phyloP scores from a whole-genome alignment of 2,113 vertebrate genomes.

The Numenius arquata region DNA sequence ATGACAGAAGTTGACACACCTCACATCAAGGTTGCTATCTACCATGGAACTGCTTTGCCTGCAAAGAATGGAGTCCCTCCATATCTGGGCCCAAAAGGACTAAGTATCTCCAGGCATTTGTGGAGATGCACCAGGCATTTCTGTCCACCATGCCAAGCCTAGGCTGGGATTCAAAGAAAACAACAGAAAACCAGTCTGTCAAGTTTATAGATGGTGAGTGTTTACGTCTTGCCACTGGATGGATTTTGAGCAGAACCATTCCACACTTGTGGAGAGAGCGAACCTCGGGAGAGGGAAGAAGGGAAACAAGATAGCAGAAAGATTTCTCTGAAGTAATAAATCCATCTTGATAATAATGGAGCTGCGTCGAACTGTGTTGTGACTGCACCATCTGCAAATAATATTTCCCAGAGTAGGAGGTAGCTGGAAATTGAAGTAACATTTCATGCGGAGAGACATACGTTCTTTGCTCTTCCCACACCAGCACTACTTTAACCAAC shows the following conservation, averaged over 20 bases:
- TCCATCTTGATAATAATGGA: neutral
- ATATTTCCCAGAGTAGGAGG: neutral
- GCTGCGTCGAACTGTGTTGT: accelerated
- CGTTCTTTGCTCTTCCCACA: neutral
- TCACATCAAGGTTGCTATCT: neutral
- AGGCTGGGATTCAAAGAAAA: neutral
- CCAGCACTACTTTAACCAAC: neutral
- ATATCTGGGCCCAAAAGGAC: neutral
- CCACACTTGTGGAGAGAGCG: neutral
- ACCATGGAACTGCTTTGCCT: neutral
- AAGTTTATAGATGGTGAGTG: neutral
- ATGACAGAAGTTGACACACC: neutral
- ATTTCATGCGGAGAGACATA: neutral
- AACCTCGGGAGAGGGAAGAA: neutral
- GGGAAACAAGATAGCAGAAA: neutral
- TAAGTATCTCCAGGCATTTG: neutral
- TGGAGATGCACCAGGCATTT: neutral
- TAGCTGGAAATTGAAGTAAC: neutral
- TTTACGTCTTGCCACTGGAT: neutral
- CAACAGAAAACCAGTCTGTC: neutral
- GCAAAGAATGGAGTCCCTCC: accelerated
- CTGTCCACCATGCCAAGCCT: neutral
- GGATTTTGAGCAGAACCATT: neutral
- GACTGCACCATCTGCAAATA: neutral
- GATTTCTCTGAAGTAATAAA: neutral